phyloP scores from a whole-genome alignment of 2,113 vertebrate genomes.

The Nycticorax nycticorax region DNA sequence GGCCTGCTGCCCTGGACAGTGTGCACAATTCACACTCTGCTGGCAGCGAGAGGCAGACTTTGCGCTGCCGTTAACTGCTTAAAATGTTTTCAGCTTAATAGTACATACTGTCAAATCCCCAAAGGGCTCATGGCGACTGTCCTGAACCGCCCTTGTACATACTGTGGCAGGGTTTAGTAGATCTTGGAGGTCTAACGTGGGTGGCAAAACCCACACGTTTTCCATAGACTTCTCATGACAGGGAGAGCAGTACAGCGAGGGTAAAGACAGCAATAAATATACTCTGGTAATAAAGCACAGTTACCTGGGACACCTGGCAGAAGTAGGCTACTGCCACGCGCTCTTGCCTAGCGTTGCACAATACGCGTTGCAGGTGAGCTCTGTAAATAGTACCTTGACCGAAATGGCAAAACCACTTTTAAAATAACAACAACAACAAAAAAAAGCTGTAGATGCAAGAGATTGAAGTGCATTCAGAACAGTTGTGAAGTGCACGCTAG shows the following conservation, averaged over 20 bases:
- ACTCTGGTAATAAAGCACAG: constrained; percentile 66
- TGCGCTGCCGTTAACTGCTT: not conserved
- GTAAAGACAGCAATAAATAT: constrained; percentile 64
- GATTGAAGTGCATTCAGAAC: not conserved
- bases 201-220: not conserved
- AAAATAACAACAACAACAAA: too few relatives aligned
- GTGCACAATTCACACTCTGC: not conserved
- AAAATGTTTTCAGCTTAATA: not conserved
- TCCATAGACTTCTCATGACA: not conserved
- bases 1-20: not conserved
- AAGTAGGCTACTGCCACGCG: not conserved
- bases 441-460: not conserved
- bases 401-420: not conserved
- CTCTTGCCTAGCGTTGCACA: constrained; percentile 33
- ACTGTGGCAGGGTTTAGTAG: not conserved
- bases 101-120: not conserved
- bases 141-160: not conserved
- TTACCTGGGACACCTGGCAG: constrained; percentile 22
- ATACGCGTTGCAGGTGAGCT: not conserved
- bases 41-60: not conserved
- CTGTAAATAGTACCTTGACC: not conserved
- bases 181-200: not conserved
- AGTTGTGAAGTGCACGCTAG: not conserved
- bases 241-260: not conserved
- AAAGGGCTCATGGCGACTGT: not conserved